Evolutionary conservation across 2,888 invertebrate species (phyloP).

Genomic region (Drosophila falleni): DNA sequence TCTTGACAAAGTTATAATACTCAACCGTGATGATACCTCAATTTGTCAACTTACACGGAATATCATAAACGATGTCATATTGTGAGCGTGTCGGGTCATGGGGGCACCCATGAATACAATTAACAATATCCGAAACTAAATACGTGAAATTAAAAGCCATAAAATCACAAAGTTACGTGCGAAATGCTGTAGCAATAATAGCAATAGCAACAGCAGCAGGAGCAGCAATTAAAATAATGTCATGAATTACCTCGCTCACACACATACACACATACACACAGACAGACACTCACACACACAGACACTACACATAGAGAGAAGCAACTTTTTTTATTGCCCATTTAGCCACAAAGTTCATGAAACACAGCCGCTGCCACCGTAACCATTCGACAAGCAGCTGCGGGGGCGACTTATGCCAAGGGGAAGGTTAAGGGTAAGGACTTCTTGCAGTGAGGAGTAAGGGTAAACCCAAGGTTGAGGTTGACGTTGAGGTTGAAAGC

Average conservation of each 20-base stretch:
- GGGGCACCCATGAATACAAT: slow-evolving; percentile 58
- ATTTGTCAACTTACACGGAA: slow-evolving; percentile 44
- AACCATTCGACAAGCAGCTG: slow-evolving; percentile 40
- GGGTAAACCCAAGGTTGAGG: neutral
- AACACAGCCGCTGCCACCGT: slow-evolving; percentile 62
- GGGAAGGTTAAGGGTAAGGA: neutral
- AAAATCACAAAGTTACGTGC: slow-evolving; percentile 83
- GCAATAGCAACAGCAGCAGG: slow-evolving; percentile 55
- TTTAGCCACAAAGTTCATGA: slow-evolving; percentile 65
- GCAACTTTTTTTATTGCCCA: slow-evolving; percentile 69
- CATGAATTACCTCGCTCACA: slow-evolving; percentile 71
- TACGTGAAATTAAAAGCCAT: slow-evolving; percentile 83
- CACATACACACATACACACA: slow-evolving; percentile 19
- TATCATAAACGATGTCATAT: slow-evolving; percentile 49
- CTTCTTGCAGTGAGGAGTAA: neutral
- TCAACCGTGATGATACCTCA: slow-evolving; percentile 6
- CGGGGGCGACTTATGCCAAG: neutral
- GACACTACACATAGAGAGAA: slow-evolving; percentile 12
- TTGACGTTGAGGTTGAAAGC: neutral
- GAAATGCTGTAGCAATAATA: slow-evolving; percentile 67
- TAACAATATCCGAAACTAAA: slow-evolving; percentile 81
- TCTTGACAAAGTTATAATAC: neutral
- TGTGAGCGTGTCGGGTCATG: slow-evolving; percentile 12
- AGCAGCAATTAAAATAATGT: slow-evolving; percentile 78
- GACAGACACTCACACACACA: slow-evolving; percentile 12